Evolutionary conservation across 2,113 vertebrate species (phyloP), one percentile per base, ranked within the genome.

Genomic region (Vulpes lagopus): DNA sequence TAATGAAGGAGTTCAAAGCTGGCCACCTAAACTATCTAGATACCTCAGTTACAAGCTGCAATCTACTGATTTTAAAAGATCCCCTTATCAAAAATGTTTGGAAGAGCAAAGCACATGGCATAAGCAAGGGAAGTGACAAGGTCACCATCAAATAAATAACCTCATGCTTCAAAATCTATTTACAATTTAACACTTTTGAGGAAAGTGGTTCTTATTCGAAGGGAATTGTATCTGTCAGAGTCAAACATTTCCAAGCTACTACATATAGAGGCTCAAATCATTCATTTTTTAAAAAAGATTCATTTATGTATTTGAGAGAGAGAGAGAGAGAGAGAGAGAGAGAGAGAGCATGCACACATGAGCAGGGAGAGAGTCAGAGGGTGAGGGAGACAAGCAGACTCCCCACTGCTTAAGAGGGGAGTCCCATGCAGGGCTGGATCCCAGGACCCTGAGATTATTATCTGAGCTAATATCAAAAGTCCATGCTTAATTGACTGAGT

Each of bases 1-100:
- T 98, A 96, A 97, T 94, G 98, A 98, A 91, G 89, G 98, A 98
- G 96, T 98, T 99, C 98, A 99, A 98, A 99, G 98, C 95, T 97
- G 94, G 91, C 94, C 94, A 98, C 94, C 93, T 98, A 97, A 98
- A 97, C 96, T 98, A 97, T 98, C 98, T 97, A 97, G 98, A 98
- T 95, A 79, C 97, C 97, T 98, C 98, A 98, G 98, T 96, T 98
- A 98, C 98, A 98, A 98, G 98, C 98, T 98, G 97, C 96, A 98
- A 98, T 97, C 95, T 97, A 97, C 98, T 98, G 98, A 98, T 98
- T 98, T 98, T 69, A 97, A 96, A 94, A 95, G 35, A 96, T 98
- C 91, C 27, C 62, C 59, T 98, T 98, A 98, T 97, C 96, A 96
- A 96, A 98, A 97, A 96, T 94, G 94, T 96, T 98, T 96, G 91